Conservation (phyloP, 2,888 invertebrate species). For the Metacarcinus magister region DNA sequence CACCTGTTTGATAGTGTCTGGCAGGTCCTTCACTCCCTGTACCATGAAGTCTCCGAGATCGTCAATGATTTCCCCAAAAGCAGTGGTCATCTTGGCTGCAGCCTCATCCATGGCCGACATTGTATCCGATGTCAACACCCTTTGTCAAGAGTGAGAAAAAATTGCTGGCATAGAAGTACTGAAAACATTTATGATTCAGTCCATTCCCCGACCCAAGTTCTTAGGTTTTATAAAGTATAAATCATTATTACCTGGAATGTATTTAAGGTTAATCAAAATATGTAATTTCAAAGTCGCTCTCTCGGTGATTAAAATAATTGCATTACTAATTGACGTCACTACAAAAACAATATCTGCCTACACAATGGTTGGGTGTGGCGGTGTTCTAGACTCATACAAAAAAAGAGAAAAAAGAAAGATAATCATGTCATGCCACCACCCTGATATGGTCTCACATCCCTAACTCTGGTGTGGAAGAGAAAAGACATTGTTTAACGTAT, state of each 20-base stretch:
- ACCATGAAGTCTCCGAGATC: conserved; percentile 74
- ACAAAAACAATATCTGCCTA: not conserved
- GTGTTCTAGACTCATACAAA: not conserved
- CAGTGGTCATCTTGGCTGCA: conserved; percentile 58
- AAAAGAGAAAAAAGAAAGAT: not conserved
- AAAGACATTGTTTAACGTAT: not conserved
- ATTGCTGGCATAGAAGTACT: not conserved
- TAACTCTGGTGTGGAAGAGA: not conserved
- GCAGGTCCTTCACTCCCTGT: conserved; percentile 67
- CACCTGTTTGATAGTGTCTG: conserved; percentile 67
- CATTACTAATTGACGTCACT: not conserved
- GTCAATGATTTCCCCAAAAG: conserved; percentile 62
- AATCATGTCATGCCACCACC: not conserved
- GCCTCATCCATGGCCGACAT: conserved; percentile 68
- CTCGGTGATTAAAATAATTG: no score
- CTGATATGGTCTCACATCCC: not conserved
- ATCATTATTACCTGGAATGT: not conserved
- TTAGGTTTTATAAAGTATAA: not conserved
- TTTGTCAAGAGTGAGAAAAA: not conserved
- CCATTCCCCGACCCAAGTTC: not conserved
- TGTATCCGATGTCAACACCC: conserved; percentile 66
- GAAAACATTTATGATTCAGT: not conserved
- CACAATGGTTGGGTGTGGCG: not conserved
- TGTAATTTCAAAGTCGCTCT: not conserved
- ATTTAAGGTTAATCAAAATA: not conserved